A percentile compares a stretch with the other conserved stretches of the same genome.
Evolutionary conservation across 1,140 invertebrate genomes (phyloP).

Genomic region (Oncopeltus fasciatus): DNA sequence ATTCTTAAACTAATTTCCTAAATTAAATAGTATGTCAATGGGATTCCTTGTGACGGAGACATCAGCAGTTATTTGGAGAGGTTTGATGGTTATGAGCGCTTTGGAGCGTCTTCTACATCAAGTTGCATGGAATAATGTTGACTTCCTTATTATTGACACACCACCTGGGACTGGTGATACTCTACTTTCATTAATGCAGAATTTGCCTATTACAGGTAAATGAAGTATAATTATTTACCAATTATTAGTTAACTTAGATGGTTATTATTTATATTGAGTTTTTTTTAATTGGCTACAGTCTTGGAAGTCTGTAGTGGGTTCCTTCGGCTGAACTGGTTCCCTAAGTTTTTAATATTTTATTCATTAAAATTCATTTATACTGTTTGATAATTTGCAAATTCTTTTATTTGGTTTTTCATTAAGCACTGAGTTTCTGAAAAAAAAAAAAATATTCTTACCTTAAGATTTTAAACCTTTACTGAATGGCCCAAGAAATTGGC

Average conservation of each 20-base stretch:
- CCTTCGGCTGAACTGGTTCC: too few relatives aligned
- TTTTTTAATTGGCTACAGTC: too few relatives aligned
- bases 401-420: too few relatives aligned
- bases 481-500: too few relatives aligned
- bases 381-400: too few relatives aligned
- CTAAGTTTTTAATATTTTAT: too few relatives aligned
- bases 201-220: slow-evolving; percentile 62
- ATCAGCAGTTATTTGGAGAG: slow-evolving; percentile 73
- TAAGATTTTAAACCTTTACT: too few relatives aligned
- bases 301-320: too few relatives aligned
- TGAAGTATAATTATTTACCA: not conserved
- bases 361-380: too few relatives aligned
- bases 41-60: slow-evolving; percentile 68
- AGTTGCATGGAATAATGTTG: slow-evolving; percentile 65
- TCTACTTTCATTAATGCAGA: slow-evolving; percentile 74
- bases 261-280: not conserved
- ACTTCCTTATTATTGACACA: slow-evolving; percentile 74
- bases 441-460: too few relatives aligned
- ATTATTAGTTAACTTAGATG: not conserved
- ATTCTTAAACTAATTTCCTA: not conserved
- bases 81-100: slow-evolving; percentile 88
- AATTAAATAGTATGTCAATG: slow-evolving; percentile 66
- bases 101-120: slow-evolving; percentile 67
- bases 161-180: slow-evolving; percentile 87
- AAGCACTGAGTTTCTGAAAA: too few relatives aligned